Base-by-base conservation (phyloP, 2,888 invertebrate species). In the Phymatocera aterrima region DNA sequence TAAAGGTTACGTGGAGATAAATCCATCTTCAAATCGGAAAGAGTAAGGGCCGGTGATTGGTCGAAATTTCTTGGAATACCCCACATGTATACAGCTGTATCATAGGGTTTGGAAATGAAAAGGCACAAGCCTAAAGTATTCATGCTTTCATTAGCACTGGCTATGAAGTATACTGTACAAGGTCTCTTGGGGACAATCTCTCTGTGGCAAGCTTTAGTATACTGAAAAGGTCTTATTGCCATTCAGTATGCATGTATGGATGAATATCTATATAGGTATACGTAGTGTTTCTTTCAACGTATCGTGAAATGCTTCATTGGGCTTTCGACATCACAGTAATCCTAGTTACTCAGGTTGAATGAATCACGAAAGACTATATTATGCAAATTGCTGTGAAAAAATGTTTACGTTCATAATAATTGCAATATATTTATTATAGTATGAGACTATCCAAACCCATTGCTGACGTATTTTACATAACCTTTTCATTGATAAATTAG, bases 141-240 rank as follows among this genome's bases (percentile, higher is more conserved):
- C 84, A 86, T 80, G 83, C 85, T 87, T 87, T 87, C 87, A 86
- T 88, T 85, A 87, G 79, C 80, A 78, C 78, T 65, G 80, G 83
- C 84, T 83, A 85, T 64, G 37, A 34, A 75, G 51, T 68, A 34
- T 51, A n/a, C n/a, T n/a, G n/a, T n/a, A n/a, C n/a, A 57, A 57
- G 54, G 34, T 57, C 75, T 75, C 57, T 28, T 51, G 57, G 43
- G 75, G 6, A 40, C 37, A 54, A 75, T 60, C 60, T 68, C 68
- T 40, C 40, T 18, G n/a, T n/a, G n/a, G 40, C 21, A 57, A 40
- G 43, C 72, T 51, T 51, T n/a, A n/a, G n/a, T n/a, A n/a, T n/a
- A 72, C 31, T 34, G 31, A 34, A 15, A 72, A 72, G 51, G 18
- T 43, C 72, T 51, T 72, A 72, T 72, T 72, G 72, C 72, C 6